Conservation (phyloP, 2,113 vertebrate species). For the Xenopus borealis region DNA sequence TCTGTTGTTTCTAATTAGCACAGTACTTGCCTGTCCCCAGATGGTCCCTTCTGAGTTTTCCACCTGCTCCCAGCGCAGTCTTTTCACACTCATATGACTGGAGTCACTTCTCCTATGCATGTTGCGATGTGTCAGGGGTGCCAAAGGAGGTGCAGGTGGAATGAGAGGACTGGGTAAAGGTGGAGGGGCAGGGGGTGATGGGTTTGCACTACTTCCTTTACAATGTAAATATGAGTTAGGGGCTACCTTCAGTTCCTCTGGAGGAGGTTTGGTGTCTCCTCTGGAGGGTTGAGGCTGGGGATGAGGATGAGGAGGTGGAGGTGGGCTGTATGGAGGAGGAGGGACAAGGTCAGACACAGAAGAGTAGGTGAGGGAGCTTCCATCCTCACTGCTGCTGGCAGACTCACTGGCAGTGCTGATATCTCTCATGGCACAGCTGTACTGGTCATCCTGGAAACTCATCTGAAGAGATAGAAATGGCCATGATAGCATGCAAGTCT, state of each 20-base stretch:
- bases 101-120: slow-evolving; percentile 79
- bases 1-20: too few species aligned
- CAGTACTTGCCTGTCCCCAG: slow-evolving; percentile 84
- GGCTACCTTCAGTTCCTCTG: slow-evolving; percentile 53
- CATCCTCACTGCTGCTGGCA: slow-evolving; percentile 87
- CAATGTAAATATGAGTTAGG: slow-evolving; percentile 33
- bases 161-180: slow-evolving; percentile 48
- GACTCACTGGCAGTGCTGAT: slow-evolving; percentile 86
- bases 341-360: slow-evolving; percentile 86
- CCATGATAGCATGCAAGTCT: neutral
- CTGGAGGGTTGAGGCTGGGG: slow-evolving; percentile 76
- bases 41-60: slow-evolving; percentile 97
- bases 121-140: slow-evolving; percentile 65
- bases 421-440: slow-evolving; percentile 70
- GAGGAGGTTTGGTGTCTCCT: slow-evolving; percentile 54
- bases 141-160: slow-evolving; percentile 53
- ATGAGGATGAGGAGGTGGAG: slow-evolving; percentile 71
- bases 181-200: slow-evolving; percentile 67
- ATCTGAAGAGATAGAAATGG: slow-evolving; percentile 67
- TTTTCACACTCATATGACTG: slow-evolving; percentile 95
- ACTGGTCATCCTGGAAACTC: slow-evolving; percentile 93
- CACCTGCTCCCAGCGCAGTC: slow-evolving; percentile 96
- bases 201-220: slow-evolving; percentile 59
- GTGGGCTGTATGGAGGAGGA: slow-evolving; percentile 77
- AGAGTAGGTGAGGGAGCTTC: slow-evolving; percentile 86